Base-by-base conservation (phyloP, 2,888 invertebrate genomes). In the Stenolophus ochropezus region DNA sequence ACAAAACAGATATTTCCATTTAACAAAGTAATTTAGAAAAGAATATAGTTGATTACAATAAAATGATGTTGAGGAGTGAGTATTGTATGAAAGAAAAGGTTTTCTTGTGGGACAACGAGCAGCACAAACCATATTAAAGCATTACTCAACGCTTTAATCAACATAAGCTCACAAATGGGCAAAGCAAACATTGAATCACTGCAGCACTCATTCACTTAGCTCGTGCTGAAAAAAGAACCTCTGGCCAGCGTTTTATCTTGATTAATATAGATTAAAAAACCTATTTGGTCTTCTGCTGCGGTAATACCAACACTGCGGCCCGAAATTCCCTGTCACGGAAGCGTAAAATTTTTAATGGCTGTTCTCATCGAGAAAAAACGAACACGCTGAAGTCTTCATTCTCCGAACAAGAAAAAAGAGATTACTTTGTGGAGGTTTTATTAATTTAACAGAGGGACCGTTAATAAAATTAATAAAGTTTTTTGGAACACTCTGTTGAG, bases 311-410 rank as follows among this genome's bases (percentile, higher is more conserved):
- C 73, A 73, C 47, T 73, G 23, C 21, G 76, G 33, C 58, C 76
- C 27, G 33, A 58, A 20, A 25, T 20, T 21, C 18, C 49, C n/a
- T 77, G 77, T 77, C 77, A 77, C 58, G 47, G 42, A 61, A 77
- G 61, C 77, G 77, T 77, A 61, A 49, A 77, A 77, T 77, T 75
- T 75, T 75, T 75, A 75, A 75, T 75, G 53, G 75, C 27, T 53
- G 47, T 75, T 75, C 27, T 75, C 75, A 53, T 51, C 75, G 75
- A 51, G 53, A 75, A 75, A 75, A 75, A 75, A 75, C 53, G 47
- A 49, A 75, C 51, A 75, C 27, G 47, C 20, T 75, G 75, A 75
- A 23, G 75, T 25, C 75, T 75, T 56, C 53, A 75, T 75, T 75
- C 75, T 53, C 18, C 23, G 75, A 73, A 21, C 25, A 21, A 49